Base-by-base conservation (phyloP, 2,797 vertebrate species). In the Serranus cabrilla region DNA sequence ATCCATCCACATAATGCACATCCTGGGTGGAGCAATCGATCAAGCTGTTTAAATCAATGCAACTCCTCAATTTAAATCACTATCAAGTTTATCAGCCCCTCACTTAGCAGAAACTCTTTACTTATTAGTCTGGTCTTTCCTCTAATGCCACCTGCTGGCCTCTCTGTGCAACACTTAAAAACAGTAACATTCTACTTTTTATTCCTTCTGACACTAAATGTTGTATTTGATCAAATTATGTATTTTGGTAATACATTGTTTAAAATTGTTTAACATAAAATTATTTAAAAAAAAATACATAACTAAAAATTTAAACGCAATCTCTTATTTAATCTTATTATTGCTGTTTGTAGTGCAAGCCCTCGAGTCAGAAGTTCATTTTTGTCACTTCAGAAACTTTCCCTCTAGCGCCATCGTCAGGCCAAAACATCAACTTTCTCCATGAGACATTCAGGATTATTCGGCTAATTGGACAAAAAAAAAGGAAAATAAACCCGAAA, bases 1-100 rank as follows among this genome's bases (percentile, higher is more conserved):
- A 83, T 76, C 34, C 66, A 0, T 56, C 67, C 34, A 68, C 61
- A 71, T 87, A 71, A 76, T 76, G 56, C 58, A 78, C 47, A 63
- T 72, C 34, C 52, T 69, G 50, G 46, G 9, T 46, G 69, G 65
- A 68, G 27, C 8, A 34, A 74, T 81, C n/a, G 16, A 80, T 77
- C 10, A 34, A 49, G 20, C 54, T 76, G 75, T 74, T 78, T 60
- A 80, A 80, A 74, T 71, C 78, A 74, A 83, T 76, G 69, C 4
- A 27, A 47, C 47, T 67, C 18, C 12, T 71, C 54, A 18, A 51
- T 82, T 76, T 58, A 59, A 70, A 76, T 60, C 21, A 50, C 23
- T n/a, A 46, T 76, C 12, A 40, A 12, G 16, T 40, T 7, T 4
- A 39, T 23, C 47, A 18, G 9, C 42, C 7, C 3, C 31, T 45